These are phyloP conservation scores for Graphium colonna DNA, from an alignment of 2,888 invertebrate species.

Conservation along the genomic window DNA sequence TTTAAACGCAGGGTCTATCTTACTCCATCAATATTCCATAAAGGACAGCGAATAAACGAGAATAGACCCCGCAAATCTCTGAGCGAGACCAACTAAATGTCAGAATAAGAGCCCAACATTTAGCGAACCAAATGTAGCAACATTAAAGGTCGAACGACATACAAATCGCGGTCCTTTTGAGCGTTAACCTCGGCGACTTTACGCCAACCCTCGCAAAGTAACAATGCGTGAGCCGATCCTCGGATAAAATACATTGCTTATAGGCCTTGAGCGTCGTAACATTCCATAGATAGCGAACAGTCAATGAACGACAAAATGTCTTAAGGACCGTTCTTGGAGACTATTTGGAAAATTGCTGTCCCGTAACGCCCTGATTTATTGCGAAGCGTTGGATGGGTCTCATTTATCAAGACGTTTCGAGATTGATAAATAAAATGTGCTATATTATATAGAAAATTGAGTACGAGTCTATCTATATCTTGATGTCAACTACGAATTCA, in stretches of 20 bases:
- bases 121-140: constrained; percentile 35
- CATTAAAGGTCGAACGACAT: constrained; percentile 46
- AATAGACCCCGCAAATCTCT: not conserved
- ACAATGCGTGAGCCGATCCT: constrained; percentile 26
- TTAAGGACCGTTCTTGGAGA: constrained; percentile 32
- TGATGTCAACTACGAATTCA: constrained; percentile 56
- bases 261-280: constrained; percentile 17
- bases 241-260: constrained; percentile 24
- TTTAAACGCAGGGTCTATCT: too few relatives aligned
- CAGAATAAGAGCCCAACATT: constrained; percentile 29
- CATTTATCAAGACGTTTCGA: constrained; percentile 67
- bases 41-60: constrained; percentile 35
- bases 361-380: constrained; percentile 58
- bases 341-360: constrained; percentile 39
- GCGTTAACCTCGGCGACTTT: constrained; percentile 40
- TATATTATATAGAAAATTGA: constrained; percentile 54
- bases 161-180: constrained; percentile 45
- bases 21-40: not conserved
- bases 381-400: constrained; percentile 53
- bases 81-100: not conserved
- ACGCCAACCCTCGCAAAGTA: constrained; percentile 40
- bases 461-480: constrained; percentile 48
- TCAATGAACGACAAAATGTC: constrained; percentile 38
- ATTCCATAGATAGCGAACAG: constrained; percentile 15
- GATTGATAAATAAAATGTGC: constrained; percentile 49